A percentile compares a stretch with the other conserved stretches of the same genome.
Evolutionary conservation across 2,888 invertebrate species (phyloP).

Genomic region (Apamea sordens): DNA sequence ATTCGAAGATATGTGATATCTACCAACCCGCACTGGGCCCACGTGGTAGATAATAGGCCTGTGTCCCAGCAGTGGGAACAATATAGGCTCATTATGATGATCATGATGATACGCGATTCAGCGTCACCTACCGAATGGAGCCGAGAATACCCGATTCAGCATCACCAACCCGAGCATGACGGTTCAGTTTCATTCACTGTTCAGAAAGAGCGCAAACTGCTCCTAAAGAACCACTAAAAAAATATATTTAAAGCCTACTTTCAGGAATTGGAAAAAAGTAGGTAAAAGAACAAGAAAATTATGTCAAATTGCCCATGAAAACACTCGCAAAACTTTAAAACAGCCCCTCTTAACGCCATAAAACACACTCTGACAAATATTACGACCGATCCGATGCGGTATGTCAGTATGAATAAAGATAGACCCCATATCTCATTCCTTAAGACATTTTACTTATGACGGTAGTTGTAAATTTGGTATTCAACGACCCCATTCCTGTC

Average conservation of each 20-base stretch:
- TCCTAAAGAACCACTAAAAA: not conserved
- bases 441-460: conserved; percentile 84
- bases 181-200: not conserved
- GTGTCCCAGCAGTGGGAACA: too few relatives aligned
- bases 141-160: not conserved
- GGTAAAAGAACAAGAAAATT: not conserved
- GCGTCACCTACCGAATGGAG: not conserved
- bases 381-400: conserved; percentile 74
- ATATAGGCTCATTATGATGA: too few relatives aligned
- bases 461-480: conserved; percentile 83
- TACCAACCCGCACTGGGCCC: too few relatives aligned
- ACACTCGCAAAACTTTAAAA: conserved; percentile 46
- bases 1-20: too few relatives aligned
- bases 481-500: conserved; percentile 61
- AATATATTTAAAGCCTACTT: not conserved
- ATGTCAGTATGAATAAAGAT: conserved; percentile 83
- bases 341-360: conserved; percentile 48
- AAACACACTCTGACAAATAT: conserved; percentile 82
- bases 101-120: not conserved
- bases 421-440: conserved; percentile 82
- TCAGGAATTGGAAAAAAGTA: not conserved
- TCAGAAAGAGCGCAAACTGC: not conserved
- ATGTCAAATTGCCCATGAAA: conserved; percentile 31
- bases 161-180: not conserved
- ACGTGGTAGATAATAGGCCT: too few relatives aligned